phyloP scores from a whole-genome alignment of 37 sponge, comb jelly and placozoan species.

The Cliona cf. orientalis region DNA sequence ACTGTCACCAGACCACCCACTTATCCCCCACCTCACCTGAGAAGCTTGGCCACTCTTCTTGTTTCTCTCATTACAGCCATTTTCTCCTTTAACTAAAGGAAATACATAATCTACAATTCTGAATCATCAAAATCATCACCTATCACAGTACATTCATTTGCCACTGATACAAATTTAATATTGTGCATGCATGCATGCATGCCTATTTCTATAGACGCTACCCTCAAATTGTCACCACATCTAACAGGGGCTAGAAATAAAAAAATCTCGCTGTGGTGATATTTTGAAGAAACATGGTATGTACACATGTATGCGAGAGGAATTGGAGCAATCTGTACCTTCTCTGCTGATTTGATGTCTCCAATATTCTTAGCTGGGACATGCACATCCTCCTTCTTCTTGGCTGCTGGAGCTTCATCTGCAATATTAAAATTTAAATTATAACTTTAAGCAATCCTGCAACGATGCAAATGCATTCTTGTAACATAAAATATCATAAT shows the following conservation, averaged over 20 bases:
- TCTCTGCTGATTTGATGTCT: conserved; percentile 58
- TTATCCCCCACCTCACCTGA: conserved; percentile 26
- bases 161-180: too few species aligned
- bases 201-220: too few species aligned
- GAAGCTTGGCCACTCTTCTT: conserved; percentile 41
- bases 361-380: conserved; percentile 89
- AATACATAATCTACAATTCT: background rate
- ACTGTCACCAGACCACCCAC: background rate
- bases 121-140: too few species aligned
- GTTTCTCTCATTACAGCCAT: conserved; percentile 57
- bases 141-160: too few species aligned
- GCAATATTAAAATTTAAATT: background rate
- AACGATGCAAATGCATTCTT: background rate
- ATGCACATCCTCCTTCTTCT: conserved; percentile 78
- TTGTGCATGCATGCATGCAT: too few species aligned
- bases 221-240: too few species aligned
- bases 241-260: too few species aligned
- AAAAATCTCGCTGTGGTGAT: too few species aligned
- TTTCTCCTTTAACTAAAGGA: conserved; percentile 61
- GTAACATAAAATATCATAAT: too few species aligned
- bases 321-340: too few species aligned
- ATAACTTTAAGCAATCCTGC: background rate
- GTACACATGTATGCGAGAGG: background rate
- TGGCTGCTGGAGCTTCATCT: background rate
- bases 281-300: too few species aligned